Percentiles rank a stretch among this genome's conserved stretches.
These are phyloP conservation scores for Pelodiscus sinensis DNA, from an alignment of 2,113 vertebrate species.

Conservation along the genomic window DNA sequence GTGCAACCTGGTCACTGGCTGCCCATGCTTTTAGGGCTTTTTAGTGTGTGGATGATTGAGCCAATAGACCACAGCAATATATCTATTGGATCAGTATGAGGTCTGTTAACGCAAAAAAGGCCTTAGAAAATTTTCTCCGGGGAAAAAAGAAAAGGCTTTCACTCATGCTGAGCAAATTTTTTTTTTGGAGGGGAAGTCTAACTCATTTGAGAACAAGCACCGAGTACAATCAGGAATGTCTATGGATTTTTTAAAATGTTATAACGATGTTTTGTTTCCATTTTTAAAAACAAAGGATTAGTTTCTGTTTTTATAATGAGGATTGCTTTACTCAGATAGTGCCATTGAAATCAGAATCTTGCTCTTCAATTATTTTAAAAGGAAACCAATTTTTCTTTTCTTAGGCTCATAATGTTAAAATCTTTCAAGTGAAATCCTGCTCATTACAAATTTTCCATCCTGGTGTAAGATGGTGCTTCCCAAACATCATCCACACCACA, in stretches of 20 bases:
- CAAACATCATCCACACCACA: conserved; percentile 37
- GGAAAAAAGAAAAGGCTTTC: not conserved
- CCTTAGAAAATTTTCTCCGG: not conserved
- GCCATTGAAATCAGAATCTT: not conserved
- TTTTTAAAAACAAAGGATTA: not conserved
- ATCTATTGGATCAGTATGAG: conserved; percentile 7
- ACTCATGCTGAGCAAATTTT: not conserved
- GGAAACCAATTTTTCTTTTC: conserved; percentile 9
- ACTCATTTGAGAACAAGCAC: not conserved
- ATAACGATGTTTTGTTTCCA: too few species aligned
- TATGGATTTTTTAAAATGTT: not conserved
- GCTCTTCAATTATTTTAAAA: not conserved
- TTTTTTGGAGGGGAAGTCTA: not conserved
- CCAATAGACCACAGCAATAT: not conserved
- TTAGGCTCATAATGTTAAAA: conserved; percentile 17
- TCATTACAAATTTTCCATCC: conserved; percentile 25
- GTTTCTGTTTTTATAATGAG: conserved; percentile 24
- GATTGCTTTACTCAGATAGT: conserved; percentile 18
- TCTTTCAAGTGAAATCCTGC: not conserved
- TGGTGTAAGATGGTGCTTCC: conserved; percentile 28
- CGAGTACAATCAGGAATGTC: not conserved
- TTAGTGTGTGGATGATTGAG: not conserved
- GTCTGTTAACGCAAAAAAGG: not conserved
- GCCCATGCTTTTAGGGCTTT: not conserved
- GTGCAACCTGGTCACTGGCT: too few species aligned